Percentiles rank a stretch among this genome's conserved stretches.
Conservation (phyloP, 2,113 vertebrate genomes). For the Microcebus murinus region DNA sequence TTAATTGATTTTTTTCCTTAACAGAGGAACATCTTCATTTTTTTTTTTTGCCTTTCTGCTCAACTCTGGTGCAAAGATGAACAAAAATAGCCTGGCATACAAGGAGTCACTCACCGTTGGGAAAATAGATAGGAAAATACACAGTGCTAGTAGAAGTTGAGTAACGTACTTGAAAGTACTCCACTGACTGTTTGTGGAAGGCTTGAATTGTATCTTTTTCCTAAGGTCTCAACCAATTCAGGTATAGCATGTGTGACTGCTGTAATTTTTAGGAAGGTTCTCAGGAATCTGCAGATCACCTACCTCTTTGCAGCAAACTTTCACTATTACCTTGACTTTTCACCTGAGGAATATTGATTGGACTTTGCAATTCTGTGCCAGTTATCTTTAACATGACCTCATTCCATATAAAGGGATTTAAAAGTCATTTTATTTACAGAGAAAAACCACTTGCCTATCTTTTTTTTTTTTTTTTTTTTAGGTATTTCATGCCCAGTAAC, state of each 20-base stretch:
- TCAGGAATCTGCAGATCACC: not conserved
- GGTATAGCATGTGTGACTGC: not conserved
- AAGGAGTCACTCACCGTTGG: not conserved
- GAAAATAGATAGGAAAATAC: not conserved
- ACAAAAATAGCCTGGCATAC: not conserved
- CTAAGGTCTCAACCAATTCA: not conserved
- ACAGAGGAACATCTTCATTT: not conserved
- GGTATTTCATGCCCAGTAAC: not conserved
- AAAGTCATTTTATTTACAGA: not conserved
- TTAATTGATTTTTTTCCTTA: not conserved
- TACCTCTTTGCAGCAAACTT: not conserved
- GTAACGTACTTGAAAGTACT: not conserved
- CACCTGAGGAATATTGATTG: not conserved
- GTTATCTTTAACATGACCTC: not conserved
- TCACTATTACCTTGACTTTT: not conserved
- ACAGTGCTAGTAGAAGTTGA: not conserved
- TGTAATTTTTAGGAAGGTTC: not conserved
- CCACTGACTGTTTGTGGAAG: not conserved
- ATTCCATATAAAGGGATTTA: not conserved
- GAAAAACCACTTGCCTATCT: not conserved
- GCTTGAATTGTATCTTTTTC: not conserved
- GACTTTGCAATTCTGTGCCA: not conserved
- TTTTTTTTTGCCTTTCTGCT: not conserved
- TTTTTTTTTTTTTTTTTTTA: not conserved
- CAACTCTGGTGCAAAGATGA: not conserved